Percentiles rank a stretch among this genome's conserved stretches.
Evolutionary conservation across 1,140 invertebrate genomes (phyloP).

Genomic region (Popillia japonica): DNA sequence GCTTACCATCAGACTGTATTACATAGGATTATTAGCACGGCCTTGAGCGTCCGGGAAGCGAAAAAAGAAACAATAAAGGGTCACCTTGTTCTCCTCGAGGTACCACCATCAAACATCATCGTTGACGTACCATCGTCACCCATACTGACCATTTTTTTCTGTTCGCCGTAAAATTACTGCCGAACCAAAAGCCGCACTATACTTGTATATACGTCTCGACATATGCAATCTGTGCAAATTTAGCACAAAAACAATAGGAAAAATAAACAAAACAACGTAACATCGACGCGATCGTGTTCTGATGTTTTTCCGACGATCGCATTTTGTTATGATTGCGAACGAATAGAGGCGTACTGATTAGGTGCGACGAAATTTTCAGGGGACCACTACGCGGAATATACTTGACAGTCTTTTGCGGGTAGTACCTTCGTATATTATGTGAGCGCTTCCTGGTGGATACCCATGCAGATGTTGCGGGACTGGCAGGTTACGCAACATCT

Average conservation of each 20-base stretch:
- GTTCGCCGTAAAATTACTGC: not conserved
- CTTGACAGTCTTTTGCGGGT: not conserved
- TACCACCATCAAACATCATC: conserved; percentile 28
- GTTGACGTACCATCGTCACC: conserved; percentile 8
- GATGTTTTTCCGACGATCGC: not conserved
- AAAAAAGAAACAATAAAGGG: conserved; percentile 52
- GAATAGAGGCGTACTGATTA: not conserved
- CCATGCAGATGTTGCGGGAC: conserved; percentile 45
- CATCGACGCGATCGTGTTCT: not conserved
- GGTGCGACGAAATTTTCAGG: not conserved
- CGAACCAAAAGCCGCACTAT: conserved; percentile 7
- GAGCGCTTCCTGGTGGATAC: conserved; percentile 41
- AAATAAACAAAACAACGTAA: conserved; percentile 12
- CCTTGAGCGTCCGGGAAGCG: conserved; percentile 44
- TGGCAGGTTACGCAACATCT: conserved; percentile 54
- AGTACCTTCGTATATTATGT: conserved; percentile 18
- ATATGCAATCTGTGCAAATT: too few relatives aligned
- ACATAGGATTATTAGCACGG: conserved; percentile 48
- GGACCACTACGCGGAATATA: not conserved
- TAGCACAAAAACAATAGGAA: not conserved
- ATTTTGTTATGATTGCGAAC: conserved; percentile 9
- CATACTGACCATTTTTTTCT: not conserved
- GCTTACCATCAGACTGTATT: conserved; percentile 31
- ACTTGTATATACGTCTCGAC: too few relatives aligned
- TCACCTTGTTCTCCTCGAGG: conserved; percentile 44